Base-by-base conservation (phyloP, 92 coral and sea anemone species). In the Porites lobata region DNA sequence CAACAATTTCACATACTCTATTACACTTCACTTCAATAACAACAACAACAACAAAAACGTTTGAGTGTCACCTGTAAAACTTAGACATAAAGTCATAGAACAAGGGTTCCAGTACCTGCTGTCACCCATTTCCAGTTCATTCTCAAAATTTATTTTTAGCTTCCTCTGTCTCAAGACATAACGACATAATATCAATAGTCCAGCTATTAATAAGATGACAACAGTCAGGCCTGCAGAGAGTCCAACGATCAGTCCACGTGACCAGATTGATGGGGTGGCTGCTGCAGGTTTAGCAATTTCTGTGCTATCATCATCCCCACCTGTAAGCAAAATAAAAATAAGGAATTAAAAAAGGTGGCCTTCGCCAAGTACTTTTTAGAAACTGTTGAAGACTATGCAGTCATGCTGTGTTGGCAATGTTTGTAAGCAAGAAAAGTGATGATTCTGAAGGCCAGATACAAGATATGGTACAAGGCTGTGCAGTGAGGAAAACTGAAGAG, bases 101-200 rank as follows among this genome's bases (percentile, higher is more conserved):
- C 75, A 51, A 68, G 8, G 61, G 58, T 20, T 26, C 70, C 47
- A 38, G 5, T 58, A 73, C 80, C 87, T 74, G 65, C 70, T 73
- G 12, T 74, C 74, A 50, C 79, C 67, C 80, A 90, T 85, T 18
- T 91, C 94, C 76, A 88, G 66, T 57, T 93, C 94, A 69, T 90
- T 96, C 50, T 95, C 94, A 91, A 95, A 95, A 69, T 91, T 96
- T 93, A 95, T 95, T 69, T 93, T 94, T 57, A 95, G 89, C 81
- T 86, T 95, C 62, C 89, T 85, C 70, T 95, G 98, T 50, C 70
- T 91, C 63, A 84, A 32, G 20, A 57, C 72, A 74, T 95, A 88
- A 72, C 91, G 92, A 9, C 87, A 84, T 52, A 95, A 82, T 63
- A 95, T 77, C 3, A 67, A 88, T 10, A 88, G 63, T 61, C 96